phyloP scores from a whole-genome alignment of 2,797 vertebrate species.

The Hirundo rustica region DNA sequence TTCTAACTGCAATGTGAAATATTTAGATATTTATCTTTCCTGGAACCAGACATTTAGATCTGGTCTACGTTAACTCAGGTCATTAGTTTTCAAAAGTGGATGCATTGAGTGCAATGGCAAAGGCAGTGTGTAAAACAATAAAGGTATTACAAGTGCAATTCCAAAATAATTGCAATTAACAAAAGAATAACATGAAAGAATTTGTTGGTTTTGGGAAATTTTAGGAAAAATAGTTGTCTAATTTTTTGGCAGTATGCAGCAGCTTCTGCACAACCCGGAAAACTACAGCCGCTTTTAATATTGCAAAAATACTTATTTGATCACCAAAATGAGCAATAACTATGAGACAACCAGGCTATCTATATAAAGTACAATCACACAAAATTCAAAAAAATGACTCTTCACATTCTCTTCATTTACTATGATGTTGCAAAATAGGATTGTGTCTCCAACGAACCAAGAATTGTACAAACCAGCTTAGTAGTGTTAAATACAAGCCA shows the following conservation, averaged over 20 bases:
- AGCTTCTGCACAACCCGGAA: background rate
- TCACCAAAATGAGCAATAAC: background rate
- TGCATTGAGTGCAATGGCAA: background rate
- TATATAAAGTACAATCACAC: background rate
- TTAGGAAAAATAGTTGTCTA: background rate
- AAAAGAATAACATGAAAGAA: background rate
- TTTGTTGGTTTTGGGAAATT: background rate
- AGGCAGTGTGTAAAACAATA: background rate
- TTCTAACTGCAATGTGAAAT: background rate
- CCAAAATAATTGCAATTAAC: background rate
- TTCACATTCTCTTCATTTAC: background rate
- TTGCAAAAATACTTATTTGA: background rate
- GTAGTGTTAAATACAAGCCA: background rate
- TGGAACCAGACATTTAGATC: background rate
- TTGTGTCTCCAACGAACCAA: background rate
- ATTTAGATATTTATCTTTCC: background rate
- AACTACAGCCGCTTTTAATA: background rate
- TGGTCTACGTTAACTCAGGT: background rate
- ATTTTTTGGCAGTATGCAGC: background rate
- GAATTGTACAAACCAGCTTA: background rate
- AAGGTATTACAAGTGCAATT: background rate
- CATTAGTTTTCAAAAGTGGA: background rate
- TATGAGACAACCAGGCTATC: background rate
- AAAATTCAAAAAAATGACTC: rapidly evolving
- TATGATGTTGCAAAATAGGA: background rate